Evolutionary conservation across 1,140 invertebrate species (phyloP).

Genomic region (Cydia pomonella): DNA sequence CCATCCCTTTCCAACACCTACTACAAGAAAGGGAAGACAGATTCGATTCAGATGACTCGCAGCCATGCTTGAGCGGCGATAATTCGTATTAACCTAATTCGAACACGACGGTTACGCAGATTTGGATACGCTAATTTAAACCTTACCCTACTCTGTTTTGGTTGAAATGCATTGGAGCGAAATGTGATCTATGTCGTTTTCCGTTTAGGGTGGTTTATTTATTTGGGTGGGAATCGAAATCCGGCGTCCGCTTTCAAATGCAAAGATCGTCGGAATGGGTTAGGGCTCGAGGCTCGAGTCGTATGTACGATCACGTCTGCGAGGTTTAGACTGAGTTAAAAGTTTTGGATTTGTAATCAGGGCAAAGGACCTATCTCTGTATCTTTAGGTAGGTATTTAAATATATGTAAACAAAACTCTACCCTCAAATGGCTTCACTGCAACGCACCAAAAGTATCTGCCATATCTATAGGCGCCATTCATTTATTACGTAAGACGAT

Average conservation of each 20-base stretch:
- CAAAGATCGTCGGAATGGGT: conserved; percentile 16
- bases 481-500: no score
- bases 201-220: background rate
- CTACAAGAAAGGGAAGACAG: background rate
- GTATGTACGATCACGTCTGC: background rate
- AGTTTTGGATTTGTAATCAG: background rate
- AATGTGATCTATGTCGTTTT: background rate
- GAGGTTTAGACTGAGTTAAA: background rate
- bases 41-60: conserved; percentile 1
- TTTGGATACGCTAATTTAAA: background rate
- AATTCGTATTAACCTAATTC: background rate
- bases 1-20: background rate
- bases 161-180: background rate
- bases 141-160: background rate
- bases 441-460: no score
- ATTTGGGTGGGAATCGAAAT: conserved; percentile 29
- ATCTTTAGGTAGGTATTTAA: no score
- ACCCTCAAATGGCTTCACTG: no score
- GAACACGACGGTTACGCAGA: background rate
- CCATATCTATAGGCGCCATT: no score
- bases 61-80: conserved; percentile 24
- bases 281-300: background rate
- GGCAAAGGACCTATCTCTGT: background rate
- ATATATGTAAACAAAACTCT: no score
- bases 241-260: conserved; percentile 20